These are phyloP conservation scores for Henicopernis longicauda DNA, from an alignment of 2,113 vertebrate species.

Conservation along the genomic window DNA sequence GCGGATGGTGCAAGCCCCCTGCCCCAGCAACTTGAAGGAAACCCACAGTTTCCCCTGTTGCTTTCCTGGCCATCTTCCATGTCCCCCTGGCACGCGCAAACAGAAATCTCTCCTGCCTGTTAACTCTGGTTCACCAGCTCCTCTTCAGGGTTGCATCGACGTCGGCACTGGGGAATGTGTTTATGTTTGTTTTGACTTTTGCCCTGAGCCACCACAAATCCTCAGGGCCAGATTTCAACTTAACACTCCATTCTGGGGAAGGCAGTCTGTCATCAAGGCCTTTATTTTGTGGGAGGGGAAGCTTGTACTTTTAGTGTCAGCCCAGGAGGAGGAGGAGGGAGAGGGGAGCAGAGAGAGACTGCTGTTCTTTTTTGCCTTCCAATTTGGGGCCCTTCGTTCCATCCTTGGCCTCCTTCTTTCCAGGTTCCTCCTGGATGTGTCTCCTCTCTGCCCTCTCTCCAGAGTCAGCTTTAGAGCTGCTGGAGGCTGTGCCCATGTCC, in stretches of 20 bases:
- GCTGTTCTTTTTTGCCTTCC: background rate
- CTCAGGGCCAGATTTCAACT: background rate
- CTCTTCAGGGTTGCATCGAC: background rate
- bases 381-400: background rate
- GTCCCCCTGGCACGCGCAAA: background rate
- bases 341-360: background rate
- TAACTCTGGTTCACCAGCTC: background rate
- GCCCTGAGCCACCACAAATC: conserved; percentile 16
- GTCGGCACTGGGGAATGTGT: background rate
- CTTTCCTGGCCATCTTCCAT: background rate
- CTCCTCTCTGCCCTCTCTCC: background rate
- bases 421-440: background rate
- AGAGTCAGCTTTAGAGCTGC: background rate
- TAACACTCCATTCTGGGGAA: background rate
- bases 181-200: conserved; percentile 34
- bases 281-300: background rate
- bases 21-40: background rate
- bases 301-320: background rate
- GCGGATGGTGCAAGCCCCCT: background rate
- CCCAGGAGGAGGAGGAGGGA: background rate
- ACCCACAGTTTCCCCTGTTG: background rate
- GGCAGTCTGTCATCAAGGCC: conserved; percentile 20
- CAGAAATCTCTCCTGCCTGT: background rate
- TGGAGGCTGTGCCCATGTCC: background rate
- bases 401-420: background rate